Evolutionary conservation across 2,797 vertebrate genomes (phyloP), one percentile per base, ranked within the genome.

Genomic region (Sternotherus odoratus): DNA sequence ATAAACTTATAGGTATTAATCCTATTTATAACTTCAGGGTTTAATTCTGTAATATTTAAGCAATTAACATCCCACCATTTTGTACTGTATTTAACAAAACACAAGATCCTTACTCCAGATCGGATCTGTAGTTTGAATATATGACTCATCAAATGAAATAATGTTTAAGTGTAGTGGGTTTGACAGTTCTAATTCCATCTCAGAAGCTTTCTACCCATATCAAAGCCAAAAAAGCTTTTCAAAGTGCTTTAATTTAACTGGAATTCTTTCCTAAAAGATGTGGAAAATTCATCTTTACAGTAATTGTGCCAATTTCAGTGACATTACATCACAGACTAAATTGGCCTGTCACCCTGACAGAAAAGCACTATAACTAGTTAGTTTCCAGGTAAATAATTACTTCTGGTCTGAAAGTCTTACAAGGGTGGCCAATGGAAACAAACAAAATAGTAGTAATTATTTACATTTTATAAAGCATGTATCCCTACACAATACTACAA

Each of bases 181-280:
- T 97, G 95, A 96, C 95, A 91, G 93, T 91, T 84, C 66, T 96
- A 91, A 92, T 94, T 81, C 60, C 39, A 86, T 89, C 94, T 79
- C 82, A 95, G 96, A 24, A 95, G 93, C 92, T 97, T 97, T 97
- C 92, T 97, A 96, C 54, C 79, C 89, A 93, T 96, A 95, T 96
- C 94, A 95, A 97, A 97, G 95, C 94, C 91, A 92, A 95, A 96
- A 98, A 97, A 98, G 94, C 97, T 97, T 96, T 97, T 97, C 92
- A 97, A 97, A 98, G 95, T 91, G 50, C 83, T 90, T 91, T 96
- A 97, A 98, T 95, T 97, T 87, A 96, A 95, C 95, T 95, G 87
- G 75, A 80, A 95, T 75, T 66, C 48, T 92, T 93, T 94, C 88
- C 90, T n/a, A 54, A 74, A 94, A 93, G 86, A 93, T 49, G 36